Percentiles rank a stretch among this genome's conserved stretches.
Conservation (phyloP, 2,888 invertebrate genomes). For the Sinelater perroti region DNA sequence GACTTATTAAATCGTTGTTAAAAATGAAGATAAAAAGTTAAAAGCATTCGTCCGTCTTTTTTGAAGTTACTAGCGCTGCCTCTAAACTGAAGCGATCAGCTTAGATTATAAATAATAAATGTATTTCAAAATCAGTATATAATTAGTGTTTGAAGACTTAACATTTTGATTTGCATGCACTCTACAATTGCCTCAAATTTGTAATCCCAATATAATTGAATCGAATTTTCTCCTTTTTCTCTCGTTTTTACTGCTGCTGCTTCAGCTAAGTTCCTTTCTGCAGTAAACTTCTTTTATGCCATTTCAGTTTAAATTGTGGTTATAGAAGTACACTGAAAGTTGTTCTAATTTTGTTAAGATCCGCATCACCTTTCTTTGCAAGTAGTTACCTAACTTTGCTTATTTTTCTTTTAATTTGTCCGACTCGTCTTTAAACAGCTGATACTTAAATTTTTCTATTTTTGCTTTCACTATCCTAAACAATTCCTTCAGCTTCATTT, state of each 20-base stretch:
- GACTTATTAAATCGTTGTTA: too few relatives aligned
- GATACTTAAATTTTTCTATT: conserved; percentile 98
- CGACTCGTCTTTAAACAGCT: conserved; percentile 95
- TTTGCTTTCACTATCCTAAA: conserved; percentile 98
- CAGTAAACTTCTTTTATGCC: conserved; percentile 97
- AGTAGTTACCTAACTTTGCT: conserved; percentile 82
- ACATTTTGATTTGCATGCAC: too few relatives aligned
- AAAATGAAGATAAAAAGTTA: too few relatives aligned
- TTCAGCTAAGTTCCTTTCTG: conserved; percentile 69
- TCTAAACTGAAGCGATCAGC: too few relatives aligned
- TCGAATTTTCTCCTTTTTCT: conserved; percentile 76
- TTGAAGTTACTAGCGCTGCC: too few relatives aligned
- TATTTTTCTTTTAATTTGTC: conserved; percentile 87
- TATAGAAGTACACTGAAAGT: conserved; percentile 91
- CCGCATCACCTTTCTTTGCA: conserved; percentile 89
- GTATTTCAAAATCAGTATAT: too few relatives aligned
- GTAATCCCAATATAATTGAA: too few relatives aligned
- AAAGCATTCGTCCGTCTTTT: too few relatives aligned
- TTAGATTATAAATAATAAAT: too few relatives aligned
- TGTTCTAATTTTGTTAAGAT: conserved; percentile 89
- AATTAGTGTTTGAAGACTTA: too few relatives aligned
- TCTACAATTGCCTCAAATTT: too few relatives aligned
- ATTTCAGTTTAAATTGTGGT: conserved; percentile 95
- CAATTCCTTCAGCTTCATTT: conserved; percentile 96
- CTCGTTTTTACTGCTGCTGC: conserved; percentile 64